A percentile compares a stretch with the other conserved stretches of the same genome.
phyloP scores from a whole-genome alignment of 2,797 vertebrate species.

The Meda fulgida region DNA sequence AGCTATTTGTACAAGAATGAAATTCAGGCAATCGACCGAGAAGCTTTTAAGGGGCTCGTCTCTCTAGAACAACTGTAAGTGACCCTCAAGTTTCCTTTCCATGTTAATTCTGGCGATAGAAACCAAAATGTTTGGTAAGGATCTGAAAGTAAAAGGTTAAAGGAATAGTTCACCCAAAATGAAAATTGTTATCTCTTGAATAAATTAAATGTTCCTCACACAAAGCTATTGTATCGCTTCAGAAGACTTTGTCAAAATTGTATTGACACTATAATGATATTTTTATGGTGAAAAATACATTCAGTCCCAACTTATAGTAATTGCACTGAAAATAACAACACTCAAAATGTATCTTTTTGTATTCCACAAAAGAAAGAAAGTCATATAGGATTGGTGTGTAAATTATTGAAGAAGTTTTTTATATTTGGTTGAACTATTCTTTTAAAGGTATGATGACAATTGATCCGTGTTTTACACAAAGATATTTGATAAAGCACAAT shows the following conservation, averaged over 20 bases:
- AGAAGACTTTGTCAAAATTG: background rate
- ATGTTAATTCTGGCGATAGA: slow-evolving; percentile 62
- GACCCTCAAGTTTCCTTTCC: slow-evolving; percentile 68
- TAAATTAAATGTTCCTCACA: background rate
- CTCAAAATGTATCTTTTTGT: background rate
- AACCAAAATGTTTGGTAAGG: background rate
- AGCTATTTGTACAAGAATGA: slow-evolving; percentile 99
- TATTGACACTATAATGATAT: background rate
- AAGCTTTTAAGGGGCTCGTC: slow-evolving; percentile 99
- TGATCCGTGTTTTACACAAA: background rate
- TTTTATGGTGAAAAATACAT: background rate
- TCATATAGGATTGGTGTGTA: background rate
- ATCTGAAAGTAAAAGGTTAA: background rate
- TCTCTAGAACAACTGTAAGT: slow-evolving; percentile 99
- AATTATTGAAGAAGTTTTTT: background rate
- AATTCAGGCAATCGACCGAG: slow-evolving; percentile 99
- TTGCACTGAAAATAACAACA: too few relatives aligned
- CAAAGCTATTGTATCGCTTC: background rate
- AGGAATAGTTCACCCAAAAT: background rate
- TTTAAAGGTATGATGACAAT: background rate
- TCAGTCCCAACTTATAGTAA: background rate
- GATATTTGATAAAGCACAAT: background rate
- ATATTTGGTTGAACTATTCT: background rate
- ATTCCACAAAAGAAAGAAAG: slow-evolving; percentile 17
- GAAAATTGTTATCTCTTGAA: background rate